Percentiles rank a stretch among this genome's conserved stretches.
Evolutionary conservation across 1,140 invertebrate genomes (phyloP).

Genomic region (Saccostrea glomerata): DNA sequence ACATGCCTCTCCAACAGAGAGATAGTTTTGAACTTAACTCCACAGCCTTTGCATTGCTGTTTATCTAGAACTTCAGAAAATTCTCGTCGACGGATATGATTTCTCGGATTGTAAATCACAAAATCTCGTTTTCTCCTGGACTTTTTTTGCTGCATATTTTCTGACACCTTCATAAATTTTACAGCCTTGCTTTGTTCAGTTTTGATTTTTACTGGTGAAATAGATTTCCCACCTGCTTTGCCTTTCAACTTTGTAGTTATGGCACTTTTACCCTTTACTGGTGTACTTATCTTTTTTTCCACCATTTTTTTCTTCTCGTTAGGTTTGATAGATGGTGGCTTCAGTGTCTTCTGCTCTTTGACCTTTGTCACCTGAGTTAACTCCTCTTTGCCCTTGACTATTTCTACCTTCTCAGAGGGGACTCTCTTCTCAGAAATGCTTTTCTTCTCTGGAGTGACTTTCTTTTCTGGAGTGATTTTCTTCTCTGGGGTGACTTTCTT

Average conservation of each 20-base stretch:
- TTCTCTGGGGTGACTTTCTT: not conserved
- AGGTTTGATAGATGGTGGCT: not conserved
- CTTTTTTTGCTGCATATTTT: constrained; percentile 1
- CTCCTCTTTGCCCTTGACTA: not conserved
- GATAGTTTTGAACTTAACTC: constrained; percentile 71
- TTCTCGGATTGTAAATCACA: constrained; percentile 70
- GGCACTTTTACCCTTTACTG: not conserved
- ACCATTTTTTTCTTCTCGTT: not conserved
- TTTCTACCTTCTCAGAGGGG: not conserved
- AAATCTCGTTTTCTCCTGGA: constrained; percentile 60
- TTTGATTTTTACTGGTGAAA: constrained; percentile 25
- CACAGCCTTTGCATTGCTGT: constrained; percentile 73
- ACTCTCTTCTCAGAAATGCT: not conserved
- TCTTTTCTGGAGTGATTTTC: too few species aligned
- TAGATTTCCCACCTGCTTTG: not conserved
- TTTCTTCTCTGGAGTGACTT: not conserved
- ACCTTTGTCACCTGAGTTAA: not conserved
- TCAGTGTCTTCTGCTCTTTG: not conserved
- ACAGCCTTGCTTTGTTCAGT: constrained; percentile 28
- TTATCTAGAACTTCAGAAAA: constrained; percentile 68
- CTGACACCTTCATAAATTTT: not conserved
- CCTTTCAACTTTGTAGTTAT: not conserved
- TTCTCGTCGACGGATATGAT: constrained; percentile 71
- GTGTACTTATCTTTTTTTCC: not conserved
- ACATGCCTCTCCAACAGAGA: constrained; percentile 72